phyloP scores from a whole-genome alignment of 2,797 vertebrate species.

The Coccyzus lansbergi region DNA sequence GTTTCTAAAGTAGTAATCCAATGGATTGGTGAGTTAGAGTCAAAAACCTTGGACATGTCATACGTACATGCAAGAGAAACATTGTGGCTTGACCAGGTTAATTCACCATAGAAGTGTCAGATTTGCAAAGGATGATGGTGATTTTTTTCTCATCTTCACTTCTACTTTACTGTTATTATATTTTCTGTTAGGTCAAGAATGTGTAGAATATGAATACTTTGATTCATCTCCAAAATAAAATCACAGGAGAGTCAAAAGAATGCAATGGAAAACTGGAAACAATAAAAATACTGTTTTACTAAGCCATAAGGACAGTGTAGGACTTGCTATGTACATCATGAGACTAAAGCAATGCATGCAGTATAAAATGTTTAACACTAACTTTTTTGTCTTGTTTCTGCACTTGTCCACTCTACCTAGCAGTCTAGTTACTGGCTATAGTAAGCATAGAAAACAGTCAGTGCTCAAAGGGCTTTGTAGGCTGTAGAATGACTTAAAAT shows the following conservation, averaged over 20 bases:
- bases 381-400: neutral
- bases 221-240: neutral
- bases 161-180: neutral
- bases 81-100: neutral
- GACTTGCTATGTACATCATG: neutral
- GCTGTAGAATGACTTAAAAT: neutral
- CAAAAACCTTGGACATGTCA: neutral
- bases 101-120: neutral
- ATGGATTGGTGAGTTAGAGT: neutral
- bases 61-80: neutral
- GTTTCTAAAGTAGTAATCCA: neutral
- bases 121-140: neutral
- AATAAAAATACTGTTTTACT: neutral
- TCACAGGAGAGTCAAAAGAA: neutral
- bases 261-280: neutral
- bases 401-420: neutral
- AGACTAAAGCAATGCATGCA: neutral
- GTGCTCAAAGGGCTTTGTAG: neutral
- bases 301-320: neutral
- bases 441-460: neutral
- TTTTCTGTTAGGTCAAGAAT: neutral
- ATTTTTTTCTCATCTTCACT: neutral
- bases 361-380: neutral
- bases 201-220: neutral
- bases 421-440: neutral